phyloP scores from a whole-genome alignment of 2,797 vertebrate genomes.

The Ateles fusciceps region DNA sequence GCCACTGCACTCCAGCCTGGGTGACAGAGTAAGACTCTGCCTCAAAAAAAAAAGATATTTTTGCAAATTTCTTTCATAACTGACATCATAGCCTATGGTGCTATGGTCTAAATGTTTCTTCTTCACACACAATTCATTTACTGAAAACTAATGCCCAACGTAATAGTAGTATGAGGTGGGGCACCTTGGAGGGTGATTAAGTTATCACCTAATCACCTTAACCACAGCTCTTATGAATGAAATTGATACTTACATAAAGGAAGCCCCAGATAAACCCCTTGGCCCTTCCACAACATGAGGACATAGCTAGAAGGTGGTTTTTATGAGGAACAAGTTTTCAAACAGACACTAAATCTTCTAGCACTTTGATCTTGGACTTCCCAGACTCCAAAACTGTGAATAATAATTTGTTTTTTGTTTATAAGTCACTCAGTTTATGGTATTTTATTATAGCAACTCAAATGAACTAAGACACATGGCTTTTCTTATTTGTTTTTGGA shows the following conservation, averaged over 20 bases:
- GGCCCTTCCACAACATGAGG: not conserved
- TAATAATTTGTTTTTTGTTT: not conserved
- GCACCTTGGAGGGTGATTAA: not conserved
- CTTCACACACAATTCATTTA: not conserved
- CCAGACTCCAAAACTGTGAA: not conserved
- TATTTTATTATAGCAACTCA: not conserved
- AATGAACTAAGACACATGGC: not conserved
- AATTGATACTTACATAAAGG: not conserved
- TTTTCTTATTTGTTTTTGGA: not conserved
- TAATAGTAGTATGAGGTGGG: not conserved
- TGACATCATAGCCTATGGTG: not conserved
- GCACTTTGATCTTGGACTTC: not conserved
- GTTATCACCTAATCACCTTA: not conserved
- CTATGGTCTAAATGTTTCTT: not conserved
- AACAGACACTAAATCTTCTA: not conserved
- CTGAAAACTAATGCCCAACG: not conserved
- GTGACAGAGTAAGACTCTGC: not conserved
- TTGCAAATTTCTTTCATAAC: not conserved
- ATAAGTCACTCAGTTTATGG: not conserved
- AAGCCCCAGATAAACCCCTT: not conserved
- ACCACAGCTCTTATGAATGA: not conserved
- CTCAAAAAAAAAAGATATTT: not conserved
- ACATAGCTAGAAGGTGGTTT: not conserved
- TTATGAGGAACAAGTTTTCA: too few species aligned
- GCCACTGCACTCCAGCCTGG: not conserved